These are phyloP conservation scores for Sterna hirundo DNA, from an alignment of 2,113 vertebrate genomes.

Conservation along the genomic window DNA sequence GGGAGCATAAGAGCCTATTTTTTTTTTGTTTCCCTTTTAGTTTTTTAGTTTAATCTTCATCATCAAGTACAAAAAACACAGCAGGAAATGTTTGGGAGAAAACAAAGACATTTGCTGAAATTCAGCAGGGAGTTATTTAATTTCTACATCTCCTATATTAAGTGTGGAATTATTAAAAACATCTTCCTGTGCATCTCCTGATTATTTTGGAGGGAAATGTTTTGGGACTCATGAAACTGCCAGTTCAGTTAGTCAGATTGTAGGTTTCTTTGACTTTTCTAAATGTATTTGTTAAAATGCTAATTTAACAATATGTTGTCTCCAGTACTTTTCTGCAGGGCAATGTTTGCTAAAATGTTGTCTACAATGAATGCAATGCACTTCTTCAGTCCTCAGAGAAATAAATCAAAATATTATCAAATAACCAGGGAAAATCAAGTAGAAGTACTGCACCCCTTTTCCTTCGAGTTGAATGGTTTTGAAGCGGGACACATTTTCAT, in stretches of 20 bases:
- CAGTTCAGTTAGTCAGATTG: neutral
- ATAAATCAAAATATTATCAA: neutral
- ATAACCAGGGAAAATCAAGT: neutral
- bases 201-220: neutral
- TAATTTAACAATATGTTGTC: neutral
- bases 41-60: constrained; percentile 25
- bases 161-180: constrained; percentile 19
- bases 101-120: constrained; percentile 63
- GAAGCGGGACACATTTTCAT: neutral
- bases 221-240: neutral
- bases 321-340: neutral
- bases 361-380: neutral
- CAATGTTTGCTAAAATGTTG: neutral
- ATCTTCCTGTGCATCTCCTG: constrained; percentile 2
- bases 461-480: neutral
- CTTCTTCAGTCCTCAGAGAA: neutral
- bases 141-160: constrained; percentile 38
- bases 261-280: neutral
- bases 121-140: neutral
- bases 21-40: neutral
- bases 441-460: neutral
- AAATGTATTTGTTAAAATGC: neutral
- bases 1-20: neutral
- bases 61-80: constrained; percentile 28
- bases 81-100: neutral